Evolutionary conservation across 2,797 vertebrate species (phyloP).

Genomic region (Pangasius larnaudii): DNA sequence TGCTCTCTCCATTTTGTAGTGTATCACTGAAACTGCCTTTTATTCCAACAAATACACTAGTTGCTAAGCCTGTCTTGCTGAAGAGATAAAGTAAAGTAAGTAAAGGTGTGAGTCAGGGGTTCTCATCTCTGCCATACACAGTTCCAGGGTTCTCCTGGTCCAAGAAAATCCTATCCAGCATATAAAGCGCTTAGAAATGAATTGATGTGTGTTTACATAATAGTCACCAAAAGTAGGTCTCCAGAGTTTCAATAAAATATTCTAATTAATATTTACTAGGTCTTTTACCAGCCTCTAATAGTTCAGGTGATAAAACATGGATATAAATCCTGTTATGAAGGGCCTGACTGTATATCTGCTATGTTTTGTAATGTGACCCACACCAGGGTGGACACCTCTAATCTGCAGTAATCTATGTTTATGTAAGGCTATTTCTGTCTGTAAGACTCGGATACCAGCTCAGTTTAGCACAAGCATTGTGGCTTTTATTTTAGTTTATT

Average conservation of each 20-base stretch:
- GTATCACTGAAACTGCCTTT: slow-evolving; percentile 34
- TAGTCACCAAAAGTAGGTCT: neutral
- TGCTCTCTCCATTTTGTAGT: slow-evolving; percentile 25
- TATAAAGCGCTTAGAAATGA: neutral
- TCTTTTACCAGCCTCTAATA: neutral
- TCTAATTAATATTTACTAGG: neutral
- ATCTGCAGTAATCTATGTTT: slow-evolving; percentile 72
- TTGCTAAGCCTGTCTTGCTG: slow-evolving; percentile 25
- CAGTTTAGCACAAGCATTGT: slow-evolving; percentile 54
- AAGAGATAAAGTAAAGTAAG: neutral
- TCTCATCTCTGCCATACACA: neutral
- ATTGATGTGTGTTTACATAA: neutral
- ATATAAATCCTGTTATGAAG: neutral
- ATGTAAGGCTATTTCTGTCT: slow-evolving; percentile 62
- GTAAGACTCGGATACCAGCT: slow-evolving; percentile 58
- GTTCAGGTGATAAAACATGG: neutral
- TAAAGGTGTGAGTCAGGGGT: slow-evolving; percentile 8
- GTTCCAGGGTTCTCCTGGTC: neutral
- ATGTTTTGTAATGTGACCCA: slow-evolving; percentile 35
- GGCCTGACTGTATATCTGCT: slow-evolving; percentile 44
- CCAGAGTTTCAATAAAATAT: neutral
- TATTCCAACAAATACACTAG: slow-evolving; percentile 32
- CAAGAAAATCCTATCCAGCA: neutral
- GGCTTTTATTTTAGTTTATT: slow-evolving; percentile 64
- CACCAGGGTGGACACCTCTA: slow-evolving; percentile 54